Evolutionary conservation across 2,888 invertebrate species (phyloP), one percentile per base, ranked within the genome.

Genomic region (Zaprionus obscuricornis): DNA sequence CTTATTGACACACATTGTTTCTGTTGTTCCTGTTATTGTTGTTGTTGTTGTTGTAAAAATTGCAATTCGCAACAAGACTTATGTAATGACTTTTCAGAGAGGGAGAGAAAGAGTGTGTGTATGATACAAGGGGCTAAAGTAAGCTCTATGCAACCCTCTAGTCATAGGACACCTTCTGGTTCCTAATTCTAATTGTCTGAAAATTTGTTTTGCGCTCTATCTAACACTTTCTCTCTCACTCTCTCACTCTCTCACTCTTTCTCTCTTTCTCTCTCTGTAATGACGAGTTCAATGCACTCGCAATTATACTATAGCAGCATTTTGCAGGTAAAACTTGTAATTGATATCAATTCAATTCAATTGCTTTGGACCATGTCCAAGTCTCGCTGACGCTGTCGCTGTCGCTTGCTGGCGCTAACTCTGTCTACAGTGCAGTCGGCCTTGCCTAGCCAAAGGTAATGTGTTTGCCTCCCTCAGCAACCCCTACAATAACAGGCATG

Each of bases 151-250:
- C 34, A 26, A 49, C 5, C 57, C 45, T 39, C 26, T 40, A 3
- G 4, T 8, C 3, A 10, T n/a, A 2, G 34, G 14, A 45, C 46
- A 67, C 60, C 67, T 6, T 45, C 66, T 56, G 26, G 24, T 17
- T 27, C 20, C 11, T 16, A 39, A 34, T 42, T 51, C 24, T 20
- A 42, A 58, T 73, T 37, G 65, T 36, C 36, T 7, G 60, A 16
- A 57, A 74, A 74, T 62, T 83, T 72, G 56, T 76, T n/a, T 79
- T 57, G 76, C 68, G 76, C n/a, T n/a, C n/a, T n/a, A n/a, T 16
- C 27, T 14, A 14, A 29, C 10, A 11, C 40, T 20, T 29, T 18
- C 24, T 14, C 37, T 17, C 26, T 29, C 13, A 14, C 18, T 2
- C 16, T 27, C 11, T 18, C 13, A 22, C 37, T 45, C 49, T 2